phyloP scores from a whole-genome alignment of 2,113 vertebrate species.

The Callaeas wilsoni region DNA sequence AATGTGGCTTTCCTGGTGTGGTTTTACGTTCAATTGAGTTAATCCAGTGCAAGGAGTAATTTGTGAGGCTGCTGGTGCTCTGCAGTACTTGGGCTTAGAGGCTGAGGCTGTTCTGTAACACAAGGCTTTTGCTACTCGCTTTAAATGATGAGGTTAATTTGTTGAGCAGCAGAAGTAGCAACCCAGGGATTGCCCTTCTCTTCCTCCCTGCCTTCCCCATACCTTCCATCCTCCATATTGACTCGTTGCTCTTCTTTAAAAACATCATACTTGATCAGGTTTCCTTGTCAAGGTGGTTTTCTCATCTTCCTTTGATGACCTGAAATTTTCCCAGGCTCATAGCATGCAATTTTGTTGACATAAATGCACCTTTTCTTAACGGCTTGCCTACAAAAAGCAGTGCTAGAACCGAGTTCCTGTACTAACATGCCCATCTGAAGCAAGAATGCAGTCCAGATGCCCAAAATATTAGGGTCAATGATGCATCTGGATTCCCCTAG shows the following conservation, averaged over 20 bases:
- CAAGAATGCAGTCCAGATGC: constrained; percentile 24
- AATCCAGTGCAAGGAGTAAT: background rate
- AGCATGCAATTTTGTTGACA: background rate
- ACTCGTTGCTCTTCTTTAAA: background rate
- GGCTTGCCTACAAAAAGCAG: background rate
- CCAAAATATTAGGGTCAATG: background rate
- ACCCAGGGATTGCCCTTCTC: background rate
- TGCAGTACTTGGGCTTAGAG: background rate
- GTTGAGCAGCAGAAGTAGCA: background rate
- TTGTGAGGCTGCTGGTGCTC: background rate
- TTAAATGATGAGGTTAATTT: background rate
- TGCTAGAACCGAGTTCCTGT: background rate
- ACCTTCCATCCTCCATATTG: constrained; percentile 13
- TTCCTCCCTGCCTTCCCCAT: background rate
- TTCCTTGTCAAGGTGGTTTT: background rate
- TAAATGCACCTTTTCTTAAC: background rate
- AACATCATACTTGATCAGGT: background rate
- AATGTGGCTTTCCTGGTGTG: background rate
- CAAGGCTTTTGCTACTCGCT: background rate
- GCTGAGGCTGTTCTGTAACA: background rate
- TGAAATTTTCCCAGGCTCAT: background rate
- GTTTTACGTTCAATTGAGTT: background rate
- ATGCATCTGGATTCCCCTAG: constrained; percentile 25
- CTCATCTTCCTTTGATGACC: background rate
- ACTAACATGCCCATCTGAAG: constrained; percentile 1